Evolutionary conservation across 2,113 vertebrate species (phyloP).

Genomic region (Gymnobelideus leadbeateri): DNA sequence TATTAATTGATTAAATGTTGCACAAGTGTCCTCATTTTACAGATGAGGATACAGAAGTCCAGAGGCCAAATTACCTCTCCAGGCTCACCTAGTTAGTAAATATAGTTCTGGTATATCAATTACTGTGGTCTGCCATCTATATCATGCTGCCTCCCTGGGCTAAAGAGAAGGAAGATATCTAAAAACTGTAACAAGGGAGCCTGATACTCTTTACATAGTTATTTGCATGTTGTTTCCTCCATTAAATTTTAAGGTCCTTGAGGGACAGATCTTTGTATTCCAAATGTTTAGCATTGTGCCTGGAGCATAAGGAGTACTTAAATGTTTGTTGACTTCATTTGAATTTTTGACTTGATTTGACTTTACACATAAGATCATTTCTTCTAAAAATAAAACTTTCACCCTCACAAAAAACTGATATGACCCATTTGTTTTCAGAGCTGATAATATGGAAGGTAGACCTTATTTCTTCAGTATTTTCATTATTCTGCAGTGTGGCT

Average conservation of each 20-base stretch:
- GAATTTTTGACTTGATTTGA: background rate
- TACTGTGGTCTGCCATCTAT: too few relatives aligned
- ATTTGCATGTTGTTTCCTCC: background rate
- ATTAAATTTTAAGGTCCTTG: background rate
- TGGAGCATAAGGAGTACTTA: background rate
- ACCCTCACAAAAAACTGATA: background rate
- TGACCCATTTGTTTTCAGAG: background rate
- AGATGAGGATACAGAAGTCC: background rate
- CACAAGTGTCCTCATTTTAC: background rate
- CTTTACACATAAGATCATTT: background rate
- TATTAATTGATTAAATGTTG: background rate
- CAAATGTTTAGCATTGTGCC: background rate
- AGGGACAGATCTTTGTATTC: background rate
- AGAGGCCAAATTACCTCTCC: too few relatives aligned
- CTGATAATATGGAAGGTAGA: too few relatives aligned
- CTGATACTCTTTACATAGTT: background rate
- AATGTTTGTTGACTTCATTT: too few relatives aligned
- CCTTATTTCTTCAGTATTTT: background rate
- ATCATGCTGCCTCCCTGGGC: background rate
- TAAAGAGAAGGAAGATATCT: background rate
- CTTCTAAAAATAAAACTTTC: background rate
- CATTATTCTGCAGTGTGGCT: background rate
- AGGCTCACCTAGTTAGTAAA: too few relatives aligned
- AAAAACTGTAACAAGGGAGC: background rate
- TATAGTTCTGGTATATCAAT: too few relatives aligned